Evolutionary conservation across 2,113 vertebrate species (phyloP), one percentile per base, ranked within the genome.

Genomic region (Hydrolagus affinis): DNA sequence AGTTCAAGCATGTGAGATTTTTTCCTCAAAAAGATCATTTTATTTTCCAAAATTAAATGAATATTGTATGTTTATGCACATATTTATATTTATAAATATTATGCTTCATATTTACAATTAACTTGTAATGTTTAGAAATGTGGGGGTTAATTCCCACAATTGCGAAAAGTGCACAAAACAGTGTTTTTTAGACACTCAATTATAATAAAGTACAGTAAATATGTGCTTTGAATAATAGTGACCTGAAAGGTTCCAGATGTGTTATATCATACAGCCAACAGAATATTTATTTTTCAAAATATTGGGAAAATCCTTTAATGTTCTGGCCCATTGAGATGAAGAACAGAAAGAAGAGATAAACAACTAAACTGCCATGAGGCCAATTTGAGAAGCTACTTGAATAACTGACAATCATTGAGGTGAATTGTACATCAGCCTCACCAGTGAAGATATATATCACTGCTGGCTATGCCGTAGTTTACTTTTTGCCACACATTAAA

Each of bases 291-390:
- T 68, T 19, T 17, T 30, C 10, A 66, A 64, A 62, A 64, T 15
- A 17, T 14, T 14, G 44, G 56, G 9, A 62, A 66, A 23, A 83
- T 32, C 25, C 10, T 66, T 83, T 17, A n/a, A 80, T 62, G 15
- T 64, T 80, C 60, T 80, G 9, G 60, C 19, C 77, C 60, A 66
- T 14, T 83, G 60, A 83, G 62, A 28, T 66, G 28, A 83, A 66
- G 17, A 62, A 28, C 78, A 66, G 60, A 32, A 9, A 2, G 28
- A 19, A 32, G 60, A 68, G 28, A 80, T 28, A 62, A 25, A 80
- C n/a, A 62, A n/a, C n/a, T n/a, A n/a, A 80, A 15, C 25, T 59
- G 75, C 23, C 21, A 32, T 60, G 14, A 14, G 75, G 11, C 56
- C 12, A 8, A 11, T 60, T 6, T 57, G 4, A 17, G n/a, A 60